Evolutionary conservation across 2,113 vertebrate species (phyloP).

Genomic region (Ailurus styani): DNA sequence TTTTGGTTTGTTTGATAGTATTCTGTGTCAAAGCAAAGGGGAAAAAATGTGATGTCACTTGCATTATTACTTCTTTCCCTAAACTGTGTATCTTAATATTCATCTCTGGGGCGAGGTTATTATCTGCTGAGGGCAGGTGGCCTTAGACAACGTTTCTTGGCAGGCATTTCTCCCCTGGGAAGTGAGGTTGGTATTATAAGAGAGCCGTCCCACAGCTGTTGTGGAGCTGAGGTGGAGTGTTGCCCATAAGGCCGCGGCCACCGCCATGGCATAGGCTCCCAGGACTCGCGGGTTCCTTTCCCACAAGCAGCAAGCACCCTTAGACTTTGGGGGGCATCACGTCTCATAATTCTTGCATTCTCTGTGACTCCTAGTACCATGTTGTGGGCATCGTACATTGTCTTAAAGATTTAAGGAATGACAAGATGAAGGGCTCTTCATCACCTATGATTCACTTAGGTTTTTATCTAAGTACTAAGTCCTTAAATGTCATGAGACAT

Average conservation of each 20-base stretch:
- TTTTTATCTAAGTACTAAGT: neutral
- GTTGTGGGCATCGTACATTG: accelerated
- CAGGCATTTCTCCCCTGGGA: neutral
- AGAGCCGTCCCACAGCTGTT: accelerated
- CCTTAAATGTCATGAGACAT: neutral
- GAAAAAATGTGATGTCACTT: neutral
- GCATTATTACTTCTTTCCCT: neutral
- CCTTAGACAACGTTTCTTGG: neutral
- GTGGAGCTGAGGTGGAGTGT: neutral
- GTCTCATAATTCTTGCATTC: neutral
- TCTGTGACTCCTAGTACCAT: neutral
- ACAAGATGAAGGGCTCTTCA: neutral
- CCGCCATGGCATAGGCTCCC: accelerated
- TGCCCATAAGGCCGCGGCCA: accelerated
- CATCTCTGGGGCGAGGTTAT: neutral
- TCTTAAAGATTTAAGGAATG: neutral
- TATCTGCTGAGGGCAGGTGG: neutral
- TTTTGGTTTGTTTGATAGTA: neutral
- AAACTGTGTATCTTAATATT: neutral
- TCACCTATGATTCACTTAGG: neutral
- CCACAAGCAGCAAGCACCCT: too few species aligned
- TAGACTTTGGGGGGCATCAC: accelerated
- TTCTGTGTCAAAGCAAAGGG: neutral
- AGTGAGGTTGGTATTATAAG: neutral
- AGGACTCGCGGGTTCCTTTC: neutral